Conservation (phyloP, 1,140 invertebrate genomes). For the Dolichoris vasculosae region DNA sequence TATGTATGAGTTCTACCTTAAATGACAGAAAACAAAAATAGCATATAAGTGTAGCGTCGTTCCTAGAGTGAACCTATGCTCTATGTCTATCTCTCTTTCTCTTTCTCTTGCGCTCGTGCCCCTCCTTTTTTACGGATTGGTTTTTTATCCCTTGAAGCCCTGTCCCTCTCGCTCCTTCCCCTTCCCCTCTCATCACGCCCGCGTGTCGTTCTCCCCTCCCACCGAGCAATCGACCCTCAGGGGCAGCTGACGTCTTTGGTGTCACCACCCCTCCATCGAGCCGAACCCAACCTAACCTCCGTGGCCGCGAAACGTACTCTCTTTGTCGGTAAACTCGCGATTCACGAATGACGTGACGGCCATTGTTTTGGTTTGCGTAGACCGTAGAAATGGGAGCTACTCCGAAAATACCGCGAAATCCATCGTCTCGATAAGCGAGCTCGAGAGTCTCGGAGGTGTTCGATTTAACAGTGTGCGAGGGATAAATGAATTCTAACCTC, state of each 20-base stretch:
- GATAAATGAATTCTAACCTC: neutral
- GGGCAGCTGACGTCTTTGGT: slow-evolving; percentile 8
- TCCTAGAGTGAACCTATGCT: neutral
- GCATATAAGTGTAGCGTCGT: neutral
- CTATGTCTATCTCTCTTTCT: neutral
- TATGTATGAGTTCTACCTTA: neutral
- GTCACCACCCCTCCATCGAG: neutral
- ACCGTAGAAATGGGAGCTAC: neutral
- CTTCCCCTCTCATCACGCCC: neutral
- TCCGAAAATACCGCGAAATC: neutral
- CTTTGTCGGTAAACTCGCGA: neutral
- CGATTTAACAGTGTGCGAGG: no score
- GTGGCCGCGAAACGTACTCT: neutral
- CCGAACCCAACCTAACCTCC: neutral
- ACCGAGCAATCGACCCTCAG: neutral
- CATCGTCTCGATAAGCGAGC: neutral
- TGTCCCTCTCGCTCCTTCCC: neutral
- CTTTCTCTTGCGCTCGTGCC: neutral
- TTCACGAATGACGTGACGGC: neutral
- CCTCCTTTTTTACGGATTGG: slow-evolving; percentile 14
- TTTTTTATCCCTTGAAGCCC: no score
- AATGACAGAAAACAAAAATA: slow-evolving; percentile 32
- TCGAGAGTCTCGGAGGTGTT: no score
- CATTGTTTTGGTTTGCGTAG: neutral
- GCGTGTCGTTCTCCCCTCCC: neutral